A percentile compares a stretch with the other conserved stretches of the same genome.
Conservation (phyloP, 2,113 vertebrate genomes). For the Gavialis gangeticus region DNA sequence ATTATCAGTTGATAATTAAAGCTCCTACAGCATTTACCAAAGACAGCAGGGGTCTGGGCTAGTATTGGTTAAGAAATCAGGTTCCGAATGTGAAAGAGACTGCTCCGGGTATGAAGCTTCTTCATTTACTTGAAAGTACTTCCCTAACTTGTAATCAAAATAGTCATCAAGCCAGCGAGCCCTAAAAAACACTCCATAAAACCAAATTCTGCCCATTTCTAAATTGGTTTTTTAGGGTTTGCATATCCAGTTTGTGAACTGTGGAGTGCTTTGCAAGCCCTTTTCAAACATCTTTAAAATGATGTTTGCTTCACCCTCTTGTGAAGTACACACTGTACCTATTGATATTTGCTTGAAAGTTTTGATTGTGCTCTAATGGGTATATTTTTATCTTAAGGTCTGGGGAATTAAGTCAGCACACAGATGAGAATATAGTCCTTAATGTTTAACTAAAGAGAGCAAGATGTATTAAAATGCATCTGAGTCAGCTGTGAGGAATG, state of each 20-base stretch:
- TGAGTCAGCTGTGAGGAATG: not conserved
- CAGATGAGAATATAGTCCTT: not conserved
- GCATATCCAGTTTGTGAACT: not conserved
- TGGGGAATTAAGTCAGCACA: not conserved
- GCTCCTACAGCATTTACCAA: not conserved
- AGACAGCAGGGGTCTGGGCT: not conserved
- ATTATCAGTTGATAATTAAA: not conserved
- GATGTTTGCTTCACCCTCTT: not conserved
- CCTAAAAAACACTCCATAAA: not conserved
- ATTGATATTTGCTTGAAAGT: not conserved
- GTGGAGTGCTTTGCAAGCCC: not conserved
- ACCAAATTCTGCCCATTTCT: fast-evolving
- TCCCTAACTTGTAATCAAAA: not conserved
- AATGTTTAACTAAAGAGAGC: not conserved
- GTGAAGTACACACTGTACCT: too few species aligned
- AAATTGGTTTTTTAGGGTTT: not conserved
- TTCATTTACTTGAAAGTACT: fast-evolving
- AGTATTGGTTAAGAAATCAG: fast-evolving
- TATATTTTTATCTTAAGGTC: not conserved
- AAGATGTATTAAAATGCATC: not conserved
- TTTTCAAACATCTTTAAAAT: not conserved
- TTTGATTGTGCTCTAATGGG: not conserved
- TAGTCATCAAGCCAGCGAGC: not conserved
- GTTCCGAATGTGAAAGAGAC: fast-evolving
- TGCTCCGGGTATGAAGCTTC: fast-evolving